Evolutionary conservation across 2,113 vertebrate species (phyloP).

Genomic region (Glaucidium brasilianum): DNA sequence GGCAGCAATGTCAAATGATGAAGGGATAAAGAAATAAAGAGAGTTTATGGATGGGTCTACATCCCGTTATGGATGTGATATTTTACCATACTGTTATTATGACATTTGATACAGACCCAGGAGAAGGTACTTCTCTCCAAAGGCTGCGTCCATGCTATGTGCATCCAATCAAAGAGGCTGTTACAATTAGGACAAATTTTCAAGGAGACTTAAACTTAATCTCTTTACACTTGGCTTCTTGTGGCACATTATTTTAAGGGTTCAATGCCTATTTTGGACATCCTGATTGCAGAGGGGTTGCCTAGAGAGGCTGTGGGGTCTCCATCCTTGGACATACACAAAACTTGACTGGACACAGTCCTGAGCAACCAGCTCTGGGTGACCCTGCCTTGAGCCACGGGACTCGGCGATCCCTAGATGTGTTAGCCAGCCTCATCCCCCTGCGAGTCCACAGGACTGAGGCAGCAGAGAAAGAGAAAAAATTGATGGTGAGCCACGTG

Average conservation of each 20-base stretch:
- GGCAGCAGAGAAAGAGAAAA: background rate
- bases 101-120: background rate
- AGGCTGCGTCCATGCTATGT: background rate
- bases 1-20: background rate
- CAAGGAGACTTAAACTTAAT: background rate
- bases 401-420: fast-evolving
- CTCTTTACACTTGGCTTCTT: background rate
- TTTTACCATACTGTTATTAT: background rate
- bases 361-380: background rate
- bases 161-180: background rate
- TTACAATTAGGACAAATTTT: background rate
- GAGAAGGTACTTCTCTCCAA: background rate
- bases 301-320: background rate
- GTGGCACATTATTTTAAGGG: background rate
- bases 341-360: fast-evolving
- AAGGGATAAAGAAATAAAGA: background rate
- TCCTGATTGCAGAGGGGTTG: background rate
- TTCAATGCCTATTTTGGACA: background rate
- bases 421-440: background rate
- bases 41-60: background rate
- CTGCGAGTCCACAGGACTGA: background rate
- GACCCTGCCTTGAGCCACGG: background rate
- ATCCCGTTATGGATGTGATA: fast-evolving
- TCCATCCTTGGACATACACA: background rate
- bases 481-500: background rate